Evolutionary conservation across 2,888 invertebrate species (phyloP).

Genomic region (Piscicola geometra): DNA sequence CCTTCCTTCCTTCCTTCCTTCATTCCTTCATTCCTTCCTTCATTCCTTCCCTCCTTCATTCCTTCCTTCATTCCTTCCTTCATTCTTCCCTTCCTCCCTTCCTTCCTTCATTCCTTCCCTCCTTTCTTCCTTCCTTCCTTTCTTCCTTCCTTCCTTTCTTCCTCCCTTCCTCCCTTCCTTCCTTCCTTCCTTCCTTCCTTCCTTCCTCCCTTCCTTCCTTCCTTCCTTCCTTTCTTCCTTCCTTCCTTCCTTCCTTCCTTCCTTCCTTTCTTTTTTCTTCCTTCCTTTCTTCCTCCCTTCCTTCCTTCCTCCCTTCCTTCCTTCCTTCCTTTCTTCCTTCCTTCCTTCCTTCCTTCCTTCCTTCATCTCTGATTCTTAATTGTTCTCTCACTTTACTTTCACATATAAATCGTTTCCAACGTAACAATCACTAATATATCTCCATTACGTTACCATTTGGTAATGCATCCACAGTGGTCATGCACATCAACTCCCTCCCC

Average conservation of each 20-base stretch:
- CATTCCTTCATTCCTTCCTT: not conserved
- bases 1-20: not conserved
- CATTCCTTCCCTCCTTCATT: not conserved
- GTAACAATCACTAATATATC: too few relatives aligned
- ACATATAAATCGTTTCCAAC: too few relatives aligned
- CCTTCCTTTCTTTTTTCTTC: slow-evolving; percentile 11
- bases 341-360: slow-evolving; percentile 11
- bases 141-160: not conserved
- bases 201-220: not conserved
- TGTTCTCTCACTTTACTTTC: too few relatives aligned
- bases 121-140: not conserved
- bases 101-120: not conserved
- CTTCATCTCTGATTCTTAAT: not conserved
- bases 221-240: not conserved
- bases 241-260: slow-evolving; percentile 11
- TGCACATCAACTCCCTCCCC: too few relatives aligned
- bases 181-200: not conserved
- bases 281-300: slow-evolving; percentile 27
- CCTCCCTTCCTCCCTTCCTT: not conserved
- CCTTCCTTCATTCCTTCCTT: not conserved
- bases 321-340: slow-evolving; percentile 1
- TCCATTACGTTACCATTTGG: too few relatives aligned
- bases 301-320: slow-evolving; percentile 25
- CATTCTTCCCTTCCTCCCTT: not conserved
- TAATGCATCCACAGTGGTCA: too few relatives aligned